These are phyloP conservation scores for Hirundo rustica DNA, from an alignment of 2,797 vertebrate species.

Conservation along the genomic window DNA sequence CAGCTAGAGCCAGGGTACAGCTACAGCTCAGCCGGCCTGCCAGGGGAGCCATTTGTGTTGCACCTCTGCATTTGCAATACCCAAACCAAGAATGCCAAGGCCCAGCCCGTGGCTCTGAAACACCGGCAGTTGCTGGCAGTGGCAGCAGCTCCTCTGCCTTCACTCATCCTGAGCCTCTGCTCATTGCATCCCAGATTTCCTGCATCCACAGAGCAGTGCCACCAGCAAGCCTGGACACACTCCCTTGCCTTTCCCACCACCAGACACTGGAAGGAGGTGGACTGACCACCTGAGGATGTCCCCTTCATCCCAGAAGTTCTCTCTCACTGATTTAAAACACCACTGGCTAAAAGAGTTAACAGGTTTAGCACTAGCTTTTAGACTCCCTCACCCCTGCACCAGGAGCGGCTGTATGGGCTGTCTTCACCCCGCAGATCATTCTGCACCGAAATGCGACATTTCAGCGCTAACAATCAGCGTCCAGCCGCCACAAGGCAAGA, in stretches of 20 bases:
- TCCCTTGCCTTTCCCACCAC: too few relatives aligned
- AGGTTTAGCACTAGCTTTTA: not conserved
- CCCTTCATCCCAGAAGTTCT: not conserved
- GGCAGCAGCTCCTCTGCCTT: not conserved
- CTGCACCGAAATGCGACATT: not conserved
- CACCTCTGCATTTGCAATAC: not conserved
- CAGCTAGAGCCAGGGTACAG: not conserved
- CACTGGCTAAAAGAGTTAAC: not conserved
- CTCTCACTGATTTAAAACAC: not conserved
- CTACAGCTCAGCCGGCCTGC: not conserved
- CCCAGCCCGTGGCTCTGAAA: not conserved
- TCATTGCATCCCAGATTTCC: not conserved
- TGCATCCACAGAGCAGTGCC: not conserved
- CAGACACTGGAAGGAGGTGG: not conserved
- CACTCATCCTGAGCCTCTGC: not conserved
- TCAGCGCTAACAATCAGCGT: not conserved
- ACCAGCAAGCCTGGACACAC: not conserved
- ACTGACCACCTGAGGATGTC: not conserved
- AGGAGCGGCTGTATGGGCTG: accelerated
- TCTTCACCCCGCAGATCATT: not conserved
- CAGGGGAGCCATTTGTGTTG: not conserved
- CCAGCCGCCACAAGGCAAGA: not conserved
- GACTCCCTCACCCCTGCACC: not conserved
- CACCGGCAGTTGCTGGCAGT: not conserved
- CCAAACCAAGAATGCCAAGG: not conserved